A percentile compares a stretch with the other conserved stretches of the same genome.
Conservation (phyloP, 53 echinoderm and acorn worm genomes). For the Astropecten irregularis region DNA sequence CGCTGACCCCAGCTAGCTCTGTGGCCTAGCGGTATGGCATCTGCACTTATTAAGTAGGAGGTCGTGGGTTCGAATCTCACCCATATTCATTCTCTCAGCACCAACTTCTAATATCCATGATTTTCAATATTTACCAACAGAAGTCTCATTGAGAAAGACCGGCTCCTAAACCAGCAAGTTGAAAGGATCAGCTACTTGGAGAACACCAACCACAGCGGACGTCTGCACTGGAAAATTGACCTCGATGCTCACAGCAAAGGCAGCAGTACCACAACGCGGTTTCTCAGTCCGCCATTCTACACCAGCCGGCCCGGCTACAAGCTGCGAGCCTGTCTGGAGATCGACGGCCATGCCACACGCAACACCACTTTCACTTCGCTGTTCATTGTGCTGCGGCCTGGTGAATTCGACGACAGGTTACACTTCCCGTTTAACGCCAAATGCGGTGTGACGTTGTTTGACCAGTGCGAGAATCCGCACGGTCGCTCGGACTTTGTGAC, state of each 20-base stretch:
- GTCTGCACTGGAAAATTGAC: slow-evolving; percentile 80
- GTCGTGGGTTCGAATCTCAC: no score
- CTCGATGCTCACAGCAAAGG: slow-evolving; percentile 56
- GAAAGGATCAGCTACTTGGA: slow-evolving; percentile 53
- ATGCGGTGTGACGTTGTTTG: slow-evolving; percentile 77
- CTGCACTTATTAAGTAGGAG: no score
- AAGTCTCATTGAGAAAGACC: slow-evolving; percentile 63
- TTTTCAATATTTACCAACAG: no score
- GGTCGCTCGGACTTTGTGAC: slow-evolving; percentile 51
- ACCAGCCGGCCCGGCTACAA: slow-evolving; percentile 82
- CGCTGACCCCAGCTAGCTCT: no score
- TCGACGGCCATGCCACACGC: slow-evolving; percentile 75
- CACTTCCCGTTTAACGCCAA: slow-evolving; percentile 78
- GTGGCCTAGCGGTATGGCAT: no score
- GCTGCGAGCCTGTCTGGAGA: slow-evolving; percentile 76
- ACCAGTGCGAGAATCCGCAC: slow-evolving; percentile 54
- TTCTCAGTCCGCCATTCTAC: slow-evolving; percentile 85
- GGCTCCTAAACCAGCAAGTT: slow-evolving; percentile 51
- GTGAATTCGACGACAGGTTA: slow-evolving; percentile 68
- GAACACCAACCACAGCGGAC: slow-evolving; percentile 73
- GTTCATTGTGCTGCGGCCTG: slow-evolving; percentile 77
- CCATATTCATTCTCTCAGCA: no score
- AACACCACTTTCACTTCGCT: slow-evolving; percentile 72
- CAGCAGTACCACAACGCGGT: slow-evolving; percentile 58
- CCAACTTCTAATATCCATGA: no score